These are phyloP conservation scores for Microctonus brassicae DNA, from an alignment of 2,888 invertebrate genomes.

Conservation along the genomic window DNA sequence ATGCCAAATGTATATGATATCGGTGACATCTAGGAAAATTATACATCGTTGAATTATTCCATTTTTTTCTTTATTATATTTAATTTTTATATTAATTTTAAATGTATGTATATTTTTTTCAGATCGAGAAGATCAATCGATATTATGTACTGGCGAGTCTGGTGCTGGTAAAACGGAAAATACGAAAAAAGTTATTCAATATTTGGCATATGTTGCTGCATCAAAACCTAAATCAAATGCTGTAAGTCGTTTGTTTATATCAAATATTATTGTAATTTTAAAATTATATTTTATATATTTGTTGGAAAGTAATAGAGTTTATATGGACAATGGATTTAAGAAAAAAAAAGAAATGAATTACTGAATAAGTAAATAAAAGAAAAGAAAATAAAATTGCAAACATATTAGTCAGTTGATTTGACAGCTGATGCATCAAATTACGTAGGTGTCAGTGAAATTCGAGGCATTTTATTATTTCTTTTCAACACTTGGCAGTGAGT, in stretches of 20 bases:
- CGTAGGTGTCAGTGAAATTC: slow-evolving; percentile 47
- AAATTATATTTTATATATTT: slow-evolving; percentile 1
- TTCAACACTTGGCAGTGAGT: slow-evolving; percentile 15
- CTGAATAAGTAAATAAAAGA: slow-evolving; percentile 33
- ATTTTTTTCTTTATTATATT: not conserved
- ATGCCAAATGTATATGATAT: no score
- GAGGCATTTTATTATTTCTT: slow-evolving; percentile 47
- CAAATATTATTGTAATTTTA: not conserved
- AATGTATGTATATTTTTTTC: slow-evolving; percentile 67
- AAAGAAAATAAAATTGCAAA: slow-evolving; percentile 28
- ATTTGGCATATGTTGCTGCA: slow-evolving; percentile 98
- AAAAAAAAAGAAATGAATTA: no score
- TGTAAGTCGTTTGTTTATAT: slow-evolving; percentile 74
- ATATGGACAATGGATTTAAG: slow-evolving; percentile 23
- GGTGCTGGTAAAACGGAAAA: slow-evolving; percentile 99
- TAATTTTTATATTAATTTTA: no score
- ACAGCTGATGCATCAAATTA: slow-evolving; percentile 53
- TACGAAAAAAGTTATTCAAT: slow-evolving; percentile 99
- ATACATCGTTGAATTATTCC: not conserved
- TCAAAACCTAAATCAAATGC: slow-evolving; percentile 94
- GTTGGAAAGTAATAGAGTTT: slow-evolving; percentile 6
- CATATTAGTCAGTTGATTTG: slow-evolving; percentile 46
- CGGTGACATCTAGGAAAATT: not conserved
- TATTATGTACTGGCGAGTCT: slow-evolving; percentile 99
- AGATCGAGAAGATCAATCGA: slow-evolving; percentile 99